phyloP scores from a whole-genome alignment of 1,140 invertebrate genomes.

The Drosophila gunungcola region DNA sequence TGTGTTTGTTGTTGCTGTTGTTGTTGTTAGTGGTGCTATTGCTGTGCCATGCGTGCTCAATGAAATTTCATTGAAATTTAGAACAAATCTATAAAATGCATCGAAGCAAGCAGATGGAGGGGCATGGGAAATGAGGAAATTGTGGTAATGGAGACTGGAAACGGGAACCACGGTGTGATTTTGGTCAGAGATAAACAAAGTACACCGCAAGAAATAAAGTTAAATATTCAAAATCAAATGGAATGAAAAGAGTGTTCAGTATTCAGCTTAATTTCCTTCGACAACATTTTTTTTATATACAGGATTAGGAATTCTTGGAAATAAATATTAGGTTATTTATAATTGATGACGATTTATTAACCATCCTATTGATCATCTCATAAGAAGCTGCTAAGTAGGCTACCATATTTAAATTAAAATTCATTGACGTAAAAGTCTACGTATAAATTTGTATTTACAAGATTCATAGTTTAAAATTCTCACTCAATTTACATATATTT shows the following conservation, averaged over 20 bases:
- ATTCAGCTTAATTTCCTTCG: too few species aligned
- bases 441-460: too few species aligned
- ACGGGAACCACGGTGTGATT: slow-evolving; percentile 41
- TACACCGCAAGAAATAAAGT: neutral
- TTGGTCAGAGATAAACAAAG: slow-evolving; percentile 35
- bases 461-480: too few species aligned
- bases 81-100: slow-evolving; percentile 83
- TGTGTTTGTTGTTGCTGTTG: slow-evolving; percentile 25
- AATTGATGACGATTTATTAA: too few species aligned
- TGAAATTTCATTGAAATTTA: slow-evolving; percentile 83
- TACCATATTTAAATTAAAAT: neutral
- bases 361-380: too few species aligned
- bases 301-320: too few species aligned
- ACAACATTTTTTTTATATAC: too few species aligned
- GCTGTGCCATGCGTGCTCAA: slow-evolving; percentile 56
- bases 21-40: slow-evolving; percentile 18
- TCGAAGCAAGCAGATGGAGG: slow-evolving; percentile 56
- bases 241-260: too few species aligned
- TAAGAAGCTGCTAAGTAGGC: slow-evolving; percentile 1
- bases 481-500: too few species aligned
- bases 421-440: too few species aligned
- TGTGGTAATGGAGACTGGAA: slow-evolving; percentile 43
- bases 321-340: too few species aligned
- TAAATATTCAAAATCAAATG: too few species aligned
- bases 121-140: slow-evolving; percentile 14